Evolutionary conservation across 2,888 invertebrate genomes (phyloP), one percentile per base, ranked within the genome.

Genomic region (Seira ritae): DNA sequence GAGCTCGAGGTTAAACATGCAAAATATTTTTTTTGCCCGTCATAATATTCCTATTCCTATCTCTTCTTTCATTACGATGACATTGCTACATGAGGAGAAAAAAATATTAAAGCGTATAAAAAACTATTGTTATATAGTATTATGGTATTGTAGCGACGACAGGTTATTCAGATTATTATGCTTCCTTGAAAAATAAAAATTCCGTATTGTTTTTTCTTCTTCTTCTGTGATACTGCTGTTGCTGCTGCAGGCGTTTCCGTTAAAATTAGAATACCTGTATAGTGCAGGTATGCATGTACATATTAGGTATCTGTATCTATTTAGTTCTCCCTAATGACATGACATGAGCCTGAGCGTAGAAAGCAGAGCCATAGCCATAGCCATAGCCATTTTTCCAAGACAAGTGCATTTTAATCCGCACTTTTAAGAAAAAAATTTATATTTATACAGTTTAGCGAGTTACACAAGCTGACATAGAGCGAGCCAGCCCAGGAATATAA

Each of bases 201-300:
- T n/a, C n/a, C 75, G 65, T 65, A 84, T 84, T 76, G 84, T 84
- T 84, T 74, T 73, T 62, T 77, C 68, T 79, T 65, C 73, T 72
- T 42, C n/a, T n/a, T n/a, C n/a, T n/a, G n/a, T n/a, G n/a, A n/a
- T n/a, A n/a, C n/a, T n/a, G n/a, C n/a, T n/a, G n/a, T n/a, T 66
- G 22, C 50, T 84, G 79, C 84, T 84, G 19, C 74, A 84, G 84
- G 84, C 84, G 80, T 84, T 84, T 84, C 84, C 84, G 80, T 80
- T 80, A 75, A 80, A 62, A 80, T 79, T 62, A 79, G 74, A 84
- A 66, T 68, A 31, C 31, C 31, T 31, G 31, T 31, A 31, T 8
- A 31, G 31, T 31, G n/a, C n/a, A n/a, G n/a, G n/a, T n/a, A n/a
- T n/a, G n/a, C n/a, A n/a, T n/a, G n/a, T n/a, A n/a, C n/a, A n/a